Evolutionary conservation across 2,888 invertebrate species (phyloP).

Genomic region (Panzeria rudis): DNA sequence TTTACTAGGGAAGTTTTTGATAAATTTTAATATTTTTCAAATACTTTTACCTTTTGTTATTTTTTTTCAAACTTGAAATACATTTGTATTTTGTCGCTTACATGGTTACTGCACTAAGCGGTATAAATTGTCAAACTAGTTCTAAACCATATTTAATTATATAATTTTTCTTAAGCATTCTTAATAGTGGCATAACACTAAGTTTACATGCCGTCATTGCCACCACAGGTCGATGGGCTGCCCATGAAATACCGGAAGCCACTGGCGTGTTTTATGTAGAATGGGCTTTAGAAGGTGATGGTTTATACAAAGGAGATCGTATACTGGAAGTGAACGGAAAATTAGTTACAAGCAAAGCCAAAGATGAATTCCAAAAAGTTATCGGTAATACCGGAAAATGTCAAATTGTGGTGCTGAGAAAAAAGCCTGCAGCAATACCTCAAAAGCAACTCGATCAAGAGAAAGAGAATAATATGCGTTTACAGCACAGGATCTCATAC

Average conservation of each 20-base stretch:
- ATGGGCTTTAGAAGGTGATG: conserved; percentile 92
- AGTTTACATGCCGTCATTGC: conserved; percentile 88
- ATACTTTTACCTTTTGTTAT: too few species aligned
- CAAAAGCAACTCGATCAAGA: conserved; percentile 83
- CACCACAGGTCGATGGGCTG: conserved; percentile 89
- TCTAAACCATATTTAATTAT: conserved; percentile 16
- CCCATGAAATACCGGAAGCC: conserved; percentile 87
- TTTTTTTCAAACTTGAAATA: too few species aligned
- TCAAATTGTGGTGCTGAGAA: conserved; percentile 82
- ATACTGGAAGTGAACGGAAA: conserved; percentile 93
- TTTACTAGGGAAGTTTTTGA: too few species aligned
- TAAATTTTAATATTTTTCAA: too few species aligned
- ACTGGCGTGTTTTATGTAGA: conserved; percentile 89
- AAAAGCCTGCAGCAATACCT: conserved; percentile 79
- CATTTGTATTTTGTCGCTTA: too few species aligned
- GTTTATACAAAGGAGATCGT: conserved; percentile 89
- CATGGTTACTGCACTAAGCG: too few species aligned
- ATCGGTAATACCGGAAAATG: conserved; percentile 84
- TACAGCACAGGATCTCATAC: conserved; percentile 94
- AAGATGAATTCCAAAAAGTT: conserved; percentile 89
- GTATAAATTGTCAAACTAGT: background rate
- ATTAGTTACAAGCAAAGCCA: conserved; percentile 87
- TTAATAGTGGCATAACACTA: conserved; percentile 84
- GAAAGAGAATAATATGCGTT: conserved; percentile 91
- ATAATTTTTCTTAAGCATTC: conserved; percentile 75